Evolutionary conservation across 2,888 invertebrate species (phyloP).

Genomic region (Formica aserva): DNA sequence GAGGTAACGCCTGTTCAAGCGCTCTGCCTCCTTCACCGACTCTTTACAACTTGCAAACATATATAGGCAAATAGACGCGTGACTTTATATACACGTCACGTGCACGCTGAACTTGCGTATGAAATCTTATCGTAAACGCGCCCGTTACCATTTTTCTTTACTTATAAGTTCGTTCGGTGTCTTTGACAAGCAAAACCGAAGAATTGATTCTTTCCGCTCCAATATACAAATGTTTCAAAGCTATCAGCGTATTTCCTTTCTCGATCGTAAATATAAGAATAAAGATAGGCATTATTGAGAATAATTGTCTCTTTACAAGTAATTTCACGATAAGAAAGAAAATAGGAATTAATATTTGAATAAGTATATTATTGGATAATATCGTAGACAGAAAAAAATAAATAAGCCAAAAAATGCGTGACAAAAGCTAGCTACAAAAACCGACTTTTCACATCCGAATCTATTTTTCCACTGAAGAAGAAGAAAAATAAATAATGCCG

Average conservation of each 20-base stretch:
- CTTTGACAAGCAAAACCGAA: conserved; percentile 2
- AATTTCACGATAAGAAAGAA: background rate
- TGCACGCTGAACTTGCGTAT: conserved; percentile 12
- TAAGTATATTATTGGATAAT: background rate
- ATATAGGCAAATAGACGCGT: conserved; percentile 11
- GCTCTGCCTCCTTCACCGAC: conserved; percentile 67
- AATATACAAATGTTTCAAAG: background rate
- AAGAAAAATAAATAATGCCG: background rate
- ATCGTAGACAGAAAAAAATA: background rate
- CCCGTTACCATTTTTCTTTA: conserved; percentile 30
- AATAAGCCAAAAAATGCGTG: background rate
- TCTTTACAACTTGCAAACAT: conserved; percentile 53
- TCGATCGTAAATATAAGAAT: background rate
- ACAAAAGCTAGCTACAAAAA: background rate
- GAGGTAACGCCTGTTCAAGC: conserved; percentile 81
- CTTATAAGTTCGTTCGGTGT: conserved; percentile 23
- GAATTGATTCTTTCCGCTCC: conserved; percentile 7
- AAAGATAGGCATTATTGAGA: background rate
- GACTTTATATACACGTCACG: conserved; percentile 11
- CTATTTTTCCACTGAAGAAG: background rate
- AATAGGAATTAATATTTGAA: background rate
- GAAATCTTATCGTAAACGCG: conserved; percentile 33
- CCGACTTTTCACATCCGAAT: background rate
- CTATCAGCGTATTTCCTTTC: background rate
- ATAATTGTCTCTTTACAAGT: background rate